Conservation (phyloP, 2,888 invertebrate species). For the Dynastes tityus region DNA sequence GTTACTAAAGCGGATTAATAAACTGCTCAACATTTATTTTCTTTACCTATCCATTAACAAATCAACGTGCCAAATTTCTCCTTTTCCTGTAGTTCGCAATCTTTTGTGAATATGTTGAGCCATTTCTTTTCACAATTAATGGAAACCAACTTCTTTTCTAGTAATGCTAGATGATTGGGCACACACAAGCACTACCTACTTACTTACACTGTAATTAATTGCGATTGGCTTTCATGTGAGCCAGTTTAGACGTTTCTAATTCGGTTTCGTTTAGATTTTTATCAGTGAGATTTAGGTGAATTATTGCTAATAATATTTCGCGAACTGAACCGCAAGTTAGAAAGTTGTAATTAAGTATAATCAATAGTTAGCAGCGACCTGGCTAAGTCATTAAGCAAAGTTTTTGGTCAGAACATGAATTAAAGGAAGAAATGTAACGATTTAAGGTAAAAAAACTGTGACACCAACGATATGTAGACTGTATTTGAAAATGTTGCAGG, state of each 20-base stretch:
- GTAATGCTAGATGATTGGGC: not conserved
- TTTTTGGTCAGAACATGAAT: too few relatives aligned
- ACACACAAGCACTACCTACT: not conserved
- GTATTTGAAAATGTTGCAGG: too few relatives aligned
- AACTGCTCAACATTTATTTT: not conserved
- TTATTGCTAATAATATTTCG: conserved; percentile 36
- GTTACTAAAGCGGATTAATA: not conserved
- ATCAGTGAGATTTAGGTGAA: conserved; percentile 38
- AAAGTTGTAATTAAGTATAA: conserved; percentile 42
- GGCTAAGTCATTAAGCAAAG: conserved; percentile 11
- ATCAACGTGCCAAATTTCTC: not conserved
- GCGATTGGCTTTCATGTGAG: conserved; percentile 32
- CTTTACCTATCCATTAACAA: not conserved
- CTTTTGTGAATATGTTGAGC: not conserved
- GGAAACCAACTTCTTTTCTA: conserved; percentile 3
- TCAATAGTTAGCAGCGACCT: conserved; percentile 20
- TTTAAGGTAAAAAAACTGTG: too few relatives aligned
- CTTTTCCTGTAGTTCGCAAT: not conserved
- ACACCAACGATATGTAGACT: too few relatives aligned
- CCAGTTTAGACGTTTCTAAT: conserved; percentile 33
- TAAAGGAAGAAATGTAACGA: too few relatives aligned
- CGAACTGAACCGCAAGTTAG: conserved; percentile 35
- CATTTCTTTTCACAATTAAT: conserved; percentile 6
- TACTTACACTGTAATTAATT: conserved; percentile 16
- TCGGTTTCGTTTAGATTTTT: conserved; percentile 39